phyloP scores from a whole-genome alignment of 2,113 vertebrate genomes.

The Ramphastos sulfuratus region DNA sequence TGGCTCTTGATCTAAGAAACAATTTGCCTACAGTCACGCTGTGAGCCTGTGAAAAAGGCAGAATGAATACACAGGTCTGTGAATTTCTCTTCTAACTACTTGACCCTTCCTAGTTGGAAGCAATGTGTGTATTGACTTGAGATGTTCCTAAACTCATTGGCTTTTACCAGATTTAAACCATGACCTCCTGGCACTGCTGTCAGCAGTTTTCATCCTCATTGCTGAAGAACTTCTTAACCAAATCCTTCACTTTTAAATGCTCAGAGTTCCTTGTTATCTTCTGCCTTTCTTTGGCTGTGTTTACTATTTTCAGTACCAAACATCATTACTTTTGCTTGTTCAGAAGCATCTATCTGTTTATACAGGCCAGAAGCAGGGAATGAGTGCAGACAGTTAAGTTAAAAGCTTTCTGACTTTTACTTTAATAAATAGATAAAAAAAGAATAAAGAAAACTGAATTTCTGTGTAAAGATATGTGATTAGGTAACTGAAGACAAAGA shows the following conservation, averaged over 20 bases:
- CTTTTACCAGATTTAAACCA: not conserved
- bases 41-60: not conserved
- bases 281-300: not conserved
- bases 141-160: not conserved
- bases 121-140: not conserved
- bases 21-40: not conserved
- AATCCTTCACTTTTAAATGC: not conserved
- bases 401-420: not conserved
- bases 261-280: not conserved
- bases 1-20: not conserved
- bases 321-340: not conserved
- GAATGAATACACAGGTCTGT: not conserved
- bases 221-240: not conserved
- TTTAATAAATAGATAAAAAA: not conserved
- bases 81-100: not conserved
- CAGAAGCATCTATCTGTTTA: not conserved
- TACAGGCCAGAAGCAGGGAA: not conserved
- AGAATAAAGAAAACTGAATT: not conserved
- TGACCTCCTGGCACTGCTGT: not conserved
- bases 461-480: not conserved
- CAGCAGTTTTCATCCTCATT: not conserved
- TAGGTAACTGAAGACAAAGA: not conserved
- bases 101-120: not conserved
- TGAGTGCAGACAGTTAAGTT: not conserved
- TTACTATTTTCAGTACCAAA: constrained; percentile 30